Base-by-base conservation (phyloP, 2,797 vertebrate genomes). In the Champsocephalus esox region DNA sequence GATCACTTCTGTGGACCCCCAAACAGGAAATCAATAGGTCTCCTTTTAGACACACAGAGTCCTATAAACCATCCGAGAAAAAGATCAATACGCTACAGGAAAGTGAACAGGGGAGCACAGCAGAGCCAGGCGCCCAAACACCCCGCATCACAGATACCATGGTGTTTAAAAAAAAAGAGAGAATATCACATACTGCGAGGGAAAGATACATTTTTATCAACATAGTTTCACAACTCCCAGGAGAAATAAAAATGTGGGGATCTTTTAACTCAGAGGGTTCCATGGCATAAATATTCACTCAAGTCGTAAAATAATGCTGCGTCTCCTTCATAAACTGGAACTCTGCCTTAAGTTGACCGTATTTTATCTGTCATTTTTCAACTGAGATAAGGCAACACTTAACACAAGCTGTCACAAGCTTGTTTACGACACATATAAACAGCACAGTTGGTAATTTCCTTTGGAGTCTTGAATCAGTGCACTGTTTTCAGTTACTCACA, bases 51-150 rank as follows among this genome's bases (percentile, higher is more conserved):
- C 80, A 74, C 85, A 80, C 74, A 73, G 63, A 78, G 87, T 80
- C 80, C 89, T 73, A 91, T 88, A 93, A 92, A 91, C 91, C 91
- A 88, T 83, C 81, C 80, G 63, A 83, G 87, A 79, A 80, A 82
- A 77, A 88, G 88, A 93, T 93, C 92, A 86, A 93, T 93, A 89
- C 44, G 66, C 83, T 87, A 88, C 90, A 92, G 81, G 85, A 85
- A 86, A 87, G 84, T 66, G 90, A 91, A 90, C 82, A 84, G 87
- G 86, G 82, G 80, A 84, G 87, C 87, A 67, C 56, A 56, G 78
- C 84, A 82, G 83, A 89, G 85, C 79, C 88, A 81, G 85, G 80
- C 80, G 64, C 86, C 88, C 70, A 0, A 69, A 43, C 65, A 69
- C 66, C 82, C 57, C 12, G 12, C 56, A 88, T 87, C 87, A 81